phyloP scores from a whole-genome alignment of 2,797 vertebrate genomes.

The Sebastes vulpes region DNA sequence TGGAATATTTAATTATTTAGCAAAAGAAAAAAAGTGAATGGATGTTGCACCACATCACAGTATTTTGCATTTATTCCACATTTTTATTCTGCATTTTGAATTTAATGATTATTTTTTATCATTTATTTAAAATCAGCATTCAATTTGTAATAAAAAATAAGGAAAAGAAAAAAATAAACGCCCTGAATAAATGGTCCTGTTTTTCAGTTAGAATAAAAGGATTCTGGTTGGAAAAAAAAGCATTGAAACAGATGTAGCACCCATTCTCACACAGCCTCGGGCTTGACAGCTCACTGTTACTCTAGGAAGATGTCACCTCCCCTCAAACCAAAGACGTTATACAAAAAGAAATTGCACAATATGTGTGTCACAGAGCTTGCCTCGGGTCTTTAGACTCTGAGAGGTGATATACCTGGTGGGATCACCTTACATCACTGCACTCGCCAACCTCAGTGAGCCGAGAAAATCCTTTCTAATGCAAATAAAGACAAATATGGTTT shows the following conservation, averaged over 20 bases:
- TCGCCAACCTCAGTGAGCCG: not conserved
- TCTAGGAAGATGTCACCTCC: constrained; percentile 61
- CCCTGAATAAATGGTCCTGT: not conserved
- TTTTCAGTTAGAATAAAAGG: constrained; percentile 13
- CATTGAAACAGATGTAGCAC: constrained; percentile 34
- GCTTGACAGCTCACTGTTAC: constrained; percentile 56
- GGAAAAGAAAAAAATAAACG: not conserved
- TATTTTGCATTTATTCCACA: not conserved
- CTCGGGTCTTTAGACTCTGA: constrained; percentile 35
- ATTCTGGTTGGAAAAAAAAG: not conserved
- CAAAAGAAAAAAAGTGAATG: not conserved
- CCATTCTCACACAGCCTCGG: constrained; percentile 39
- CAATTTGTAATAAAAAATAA: not conserved
- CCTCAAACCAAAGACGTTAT: constrained; percentile 57
- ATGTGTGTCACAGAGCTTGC: constrained; percentile 52
- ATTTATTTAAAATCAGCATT: not conserved
- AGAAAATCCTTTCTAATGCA: constrained; percentile 2
- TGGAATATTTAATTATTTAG: not conserved
- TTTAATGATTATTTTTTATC: not conserved
- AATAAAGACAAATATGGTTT: constrained; percentile 2
- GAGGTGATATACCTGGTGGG: constrained; percentile 56
- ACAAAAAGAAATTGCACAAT: constrained; percentile 41
- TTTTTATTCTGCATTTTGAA: not conserved
- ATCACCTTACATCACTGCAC: constrained; percentile 21
- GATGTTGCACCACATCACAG: not conserved